Base-by-base conservation (phyloP, 2,888 invertebrate species). In the Thymelicus sylvestris region DNA sequence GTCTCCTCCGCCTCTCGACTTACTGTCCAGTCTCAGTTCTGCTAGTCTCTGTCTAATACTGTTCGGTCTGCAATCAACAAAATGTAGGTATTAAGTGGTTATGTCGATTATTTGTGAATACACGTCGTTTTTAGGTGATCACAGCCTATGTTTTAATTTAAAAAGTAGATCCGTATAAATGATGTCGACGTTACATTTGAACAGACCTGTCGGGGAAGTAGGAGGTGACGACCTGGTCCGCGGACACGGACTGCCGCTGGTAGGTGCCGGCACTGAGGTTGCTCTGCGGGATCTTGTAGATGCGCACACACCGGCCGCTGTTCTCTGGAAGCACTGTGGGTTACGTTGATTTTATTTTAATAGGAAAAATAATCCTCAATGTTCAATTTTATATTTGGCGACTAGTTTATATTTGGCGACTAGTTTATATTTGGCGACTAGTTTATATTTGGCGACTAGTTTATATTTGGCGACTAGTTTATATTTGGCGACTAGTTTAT, bases 281-380 rank as follows among this genome's bases (percentile, higher is more conserved):
- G 81, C 91, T 91, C 75, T 92, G 92, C 15, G 93, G 93, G 69
- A 93, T 91, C 77, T 89, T 91, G 84, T 92, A 93, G 75, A 93
- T 90, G 39, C 92, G 88, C 70, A 93, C 93, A 74, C 92, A 93
- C 0, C 93, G 87, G 0, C 90, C 91, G 74, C 91, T 92, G 83
- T 90, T 92, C 77, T 93, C 93, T 24, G 92, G 92, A 2, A 91
- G 78, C n/a, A 91, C 91, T 91, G 69, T 3, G 13, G 44, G 41
- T 12, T 7, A 31, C 2, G 13, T 24, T 24, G 38, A 7, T 50
- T 50, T 50, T 24, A 2, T 15, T n/a, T 50, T 4, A 50, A 50
- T 15, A 48, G 5, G 6, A n/a, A n/a, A n/a, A 8, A 7, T 50
- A 6, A 7, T 50, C 5, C 31, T 31, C 31, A 31, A 31, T n/a